A percentile compares a stretch with the other conserved stretches of the same genome.
Conservation (phyloP, 2,888 invertebrate genomes). For the Synergus japonicus region DNA sequence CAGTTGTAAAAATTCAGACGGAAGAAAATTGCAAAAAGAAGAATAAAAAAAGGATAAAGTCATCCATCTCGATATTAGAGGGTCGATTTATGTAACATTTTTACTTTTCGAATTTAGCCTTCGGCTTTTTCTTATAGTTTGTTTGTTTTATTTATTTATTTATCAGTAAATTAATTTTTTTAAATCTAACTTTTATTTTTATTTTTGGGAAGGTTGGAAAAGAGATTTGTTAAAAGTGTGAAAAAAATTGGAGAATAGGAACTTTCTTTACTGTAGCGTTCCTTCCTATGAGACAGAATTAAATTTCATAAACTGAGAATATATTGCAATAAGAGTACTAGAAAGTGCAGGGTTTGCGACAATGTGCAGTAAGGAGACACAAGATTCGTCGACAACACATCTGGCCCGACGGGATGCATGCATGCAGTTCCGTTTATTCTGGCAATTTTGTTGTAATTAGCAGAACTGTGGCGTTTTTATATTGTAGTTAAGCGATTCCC, state of each 20-base stretch:
- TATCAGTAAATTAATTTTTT: too few relatives aligned
- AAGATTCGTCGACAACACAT: slow-evolving; percentile 58
- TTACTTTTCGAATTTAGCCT: too few relatives aligned
- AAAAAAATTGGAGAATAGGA: too few relatives aligned
- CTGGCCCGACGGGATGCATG: slow-evolving; percentile 74
- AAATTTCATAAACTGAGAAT: too few relatives aligned
- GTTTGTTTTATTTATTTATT: too few relatives aligned
- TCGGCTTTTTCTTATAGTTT: too few relatives aligned
- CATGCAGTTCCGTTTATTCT: slow-evolving; percentile 76
- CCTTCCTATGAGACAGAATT: too few relatives aligned
- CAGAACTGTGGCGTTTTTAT: slow-evolving; percentile 67
- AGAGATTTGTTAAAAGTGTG: too few relatives aligned
- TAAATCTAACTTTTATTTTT: too few relatives aligned
- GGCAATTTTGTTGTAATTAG: slow-evolving; percentile 73
- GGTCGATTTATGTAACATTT: too few relatives aligned
- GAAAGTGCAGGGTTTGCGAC: not conserved
- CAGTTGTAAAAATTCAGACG: not conserved
- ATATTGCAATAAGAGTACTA: not conserved
- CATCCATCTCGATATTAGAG: not conserved
- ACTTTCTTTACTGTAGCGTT: too few relatives aligned
- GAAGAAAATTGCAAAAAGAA: not conserved
- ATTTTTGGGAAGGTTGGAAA: too few relatives aligned
- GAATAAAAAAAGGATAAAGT: not conserved
- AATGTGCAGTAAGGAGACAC: not conserved
- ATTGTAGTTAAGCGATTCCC: slow-evolving; percentile 69